Conservation (phyloP, 2,113 vertebrate species). For the Myrmophylax atrothorax region DNA sequence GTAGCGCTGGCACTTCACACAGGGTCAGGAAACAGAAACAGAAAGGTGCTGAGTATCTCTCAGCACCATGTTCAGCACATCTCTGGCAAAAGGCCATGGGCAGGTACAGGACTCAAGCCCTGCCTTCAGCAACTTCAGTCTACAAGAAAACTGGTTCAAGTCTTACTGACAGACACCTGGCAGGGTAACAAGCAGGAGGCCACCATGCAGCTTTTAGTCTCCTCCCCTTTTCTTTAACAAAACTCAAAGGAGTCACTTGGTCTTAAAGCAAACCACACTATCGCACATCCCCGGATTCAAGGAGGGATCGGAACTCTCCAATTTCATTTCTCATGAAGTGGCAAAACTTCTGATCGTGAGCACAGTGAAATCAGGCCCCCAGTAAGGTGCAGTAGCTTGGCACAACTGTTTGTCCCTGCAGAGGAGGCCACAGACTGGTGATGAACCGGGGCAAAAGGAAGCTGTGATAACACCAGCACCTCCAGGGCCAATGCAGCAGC, state of each 20-base stretch:
- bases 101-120: neutral
- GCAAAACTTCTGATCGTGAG: neutral
- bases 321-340: neutral
- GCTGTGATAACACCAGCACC: neutral
- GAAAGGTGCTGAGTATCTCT: neutral
- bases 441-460: neutral
- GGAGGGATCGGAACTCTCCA: neutral
- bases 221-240: neutral
- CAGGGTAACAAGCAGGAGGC: neutral
- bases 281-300: neutral
- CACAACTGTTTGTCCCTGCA: slow-evolving; percentile 7
- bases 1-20: neutral
- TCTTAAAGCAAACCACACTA: neutral
- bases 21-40: neutral
- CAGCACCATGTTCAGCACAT: neutral
- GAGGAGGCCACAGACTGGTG: neutral
- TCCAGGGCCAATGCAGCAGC: neutral
- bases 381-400: neutral
- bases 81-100: neutral
- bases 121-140: neutral
- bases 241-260: neutral
- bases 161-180: neutral
- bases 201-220: neutral
- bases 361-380: slow-evolving; percentile 20
- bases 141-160: neutral